Percentiles rank a stretch among this genome's conserved stretches.
phyloP scores from a whole-genome alignment of 2,113 vertebrate genomes.

The Arizona elegans region DNA sequence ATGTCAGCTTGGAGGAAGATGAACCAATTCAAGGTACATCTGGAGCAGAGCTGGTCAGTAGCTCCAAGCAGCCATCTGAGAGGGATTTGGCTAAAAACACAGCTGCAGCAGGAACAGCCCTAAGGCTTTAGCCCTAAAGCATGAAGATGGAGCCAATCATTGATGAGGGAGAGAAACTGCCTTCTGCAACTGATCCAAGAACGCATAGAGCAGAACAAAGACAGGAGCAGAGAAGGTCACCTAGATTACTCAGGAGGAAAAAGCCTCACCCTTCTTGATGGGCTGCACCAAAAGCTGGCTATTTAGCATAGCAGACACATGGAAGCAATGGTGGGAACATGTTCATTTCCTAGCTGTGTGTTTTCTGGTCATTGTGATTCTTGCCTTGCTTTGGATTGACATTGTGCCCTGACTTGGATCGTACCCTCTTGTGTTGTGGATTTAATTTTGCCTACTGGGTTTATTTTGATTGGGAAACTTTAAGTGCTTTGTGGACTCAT shows the following conservation, averaged over 20 bases:
- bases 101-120: not conserved
- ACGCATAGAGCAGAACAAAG: not conserved
- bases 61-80: not conserved
- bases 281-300: not conserved
- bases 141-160: not conserved
- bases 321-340: not conserved
- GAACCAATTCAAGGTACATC: not conserved
- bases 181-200: not conserved
- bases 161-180: not conserved
- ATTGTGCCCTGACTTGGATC: not conserved
- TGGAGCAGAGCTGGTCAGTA: not conserved
- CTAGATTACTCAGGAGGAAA: not conserved
- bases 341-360: not conserved
- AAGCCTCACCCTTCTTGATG: not conserved
- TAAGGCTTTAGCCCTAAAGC: not conserved
- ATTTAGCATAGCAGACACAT: not conserved
- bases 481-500: not conserved
- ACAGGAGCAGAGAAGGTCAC: not conserved
- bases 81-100: not conserved
- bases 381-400: not conserved
- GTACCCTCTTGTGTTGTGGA: not conserved
- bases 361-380: too few relatives aligned
- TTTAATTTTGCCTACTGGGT: not conserved
- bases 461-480: not conserved
- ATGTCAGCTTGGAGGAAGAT: not conserved